A percentile compares a stretch with the other conserved stretches of the same genome.
Evolutionary conservation across 2,888 invertebrate species (phyloP).

Genomic region (Cantharis nigra): DNA sequence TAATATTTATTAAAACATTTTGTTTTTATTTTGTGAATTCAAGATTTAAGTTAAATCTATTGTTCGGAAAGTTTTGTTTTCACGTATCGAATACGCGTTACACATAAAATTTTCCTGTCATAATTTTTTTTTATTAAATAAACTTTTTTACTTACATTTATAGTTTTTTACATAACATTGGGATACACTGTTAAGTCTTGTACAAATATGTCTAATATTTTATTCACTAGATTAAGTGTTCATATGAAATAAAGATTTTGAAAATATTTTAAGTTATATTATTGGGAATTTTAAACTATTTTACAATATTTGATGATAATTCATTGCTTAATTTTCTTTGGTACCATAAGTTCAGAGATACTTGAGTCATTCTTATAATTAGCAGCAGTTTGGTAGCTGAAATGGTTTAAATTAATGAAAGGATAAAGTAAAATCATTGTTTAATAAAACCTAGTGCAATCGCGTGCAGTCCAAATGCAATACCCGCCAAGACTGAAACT

Average conservation of each 20-base stretch:
- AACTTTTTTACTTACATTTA: not conserved
- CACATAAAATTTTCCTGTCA: not conserved
- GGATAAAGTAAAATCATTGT: not conserved
- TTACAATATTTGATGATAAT: not conserved
- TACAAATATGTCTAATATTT: not conserved
- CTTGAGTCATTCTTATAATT: constrained; percentile 43
- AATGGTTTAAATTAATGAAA: constrained; percentile 22
- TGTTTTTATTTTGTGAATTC: not conserved
- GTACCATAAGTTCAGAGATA: constrained; percentile 48
- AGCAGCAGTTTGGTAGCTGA: constrained; percentile 42
- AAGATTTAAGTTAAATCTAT: not conserved
- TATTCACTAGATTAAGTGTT: not conserved
- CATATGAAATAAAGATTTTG: not conserved
- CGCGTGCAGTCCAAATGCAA: constrained; percentile 36
- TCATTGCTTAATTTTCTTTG: constrained; percentile 46
- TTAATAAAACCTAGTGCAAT: constrained; percentile 38
- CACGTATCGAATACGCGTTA: not conserved
- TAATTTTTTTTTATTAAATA: not conserved
- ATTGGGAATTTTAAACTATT: not conserved
- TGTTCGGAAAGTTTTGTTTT: not conserved
- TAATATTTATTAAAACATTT: not conserved
- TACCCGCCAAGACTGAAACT: constrained; percentile 41
- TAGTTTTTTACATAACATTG: not conserved
- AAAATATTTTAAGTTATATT: not conserved
- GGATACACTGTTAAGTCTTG: not conserved